These are phyloP conservation scores for Gymnothorax javanicus DNA, from an alignment of 2,797 vertebrate species.

Conservation along the genomic window DNA sequence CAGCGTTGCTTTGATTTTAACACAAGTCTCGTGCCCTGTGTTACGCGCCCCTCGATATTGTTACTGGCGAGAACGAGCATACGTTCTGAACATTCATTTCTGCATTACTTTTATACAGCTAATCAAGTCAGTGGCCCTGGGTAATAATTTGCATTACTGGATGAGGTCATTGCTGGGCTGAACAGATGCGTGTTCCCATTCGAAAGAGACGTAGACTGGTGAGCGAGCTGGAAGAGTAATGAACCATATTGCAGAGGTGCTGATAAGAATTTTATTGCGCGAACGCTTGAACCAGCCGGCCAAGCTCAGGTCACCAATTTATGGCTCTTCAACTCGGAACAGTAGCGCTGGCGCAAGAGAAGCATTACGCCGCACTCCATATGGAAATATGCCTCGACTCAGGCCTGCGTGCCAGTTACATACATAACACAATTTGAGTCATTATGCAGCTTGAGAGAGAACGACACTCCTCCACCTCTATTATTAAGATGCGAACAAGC, in stretches of 20 bases:
- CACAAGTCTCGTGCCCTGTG: not conserved
- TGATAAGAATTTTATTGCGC: not conserved
- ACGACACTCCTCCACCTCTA: conserved; percentile 32
- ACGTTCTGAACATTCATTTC: not conserved
- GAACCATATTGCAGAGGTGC: not conserved
- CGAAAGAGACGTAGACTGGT: not conserved
- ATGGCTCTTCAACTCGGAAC: conserved; percentile 5
- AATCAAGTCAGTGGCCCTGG: not conserved
- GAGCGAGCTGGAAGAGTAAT: not conserved
- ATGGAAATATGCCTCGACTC: conserved; percentile 30
- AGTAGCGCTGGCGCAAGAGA: conserved; percentile 6
- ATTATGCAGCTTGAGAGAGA: conserved; percentile 24
- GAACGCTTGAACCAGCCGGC: not conserved
- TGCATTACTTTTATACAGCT: not conserved
- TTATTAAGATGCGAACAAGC: conserved; percentile 11
- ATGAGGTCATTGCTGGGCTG: not conserved
- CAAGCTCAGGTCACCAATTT: conserved; percentile 2
- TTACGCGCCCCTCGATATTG: not conserved
- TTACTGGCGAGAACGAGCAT: not conserved
- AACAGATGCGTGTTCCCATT: not conserved
- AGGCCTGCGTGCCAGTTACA: not conserved
- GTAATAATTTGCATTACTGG: not conserved
- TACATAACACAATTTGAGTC: conserved; percentile 33
- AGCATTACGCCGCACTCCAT: conserved; percentile 23
- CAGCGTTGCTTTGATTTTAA: not conserved